A percentile compares a stretch with the other conserved stretches of the same genome.
Conservation (phyloP, 2,797 vertebrate genomes). For the Staurois parvus region DNA sequence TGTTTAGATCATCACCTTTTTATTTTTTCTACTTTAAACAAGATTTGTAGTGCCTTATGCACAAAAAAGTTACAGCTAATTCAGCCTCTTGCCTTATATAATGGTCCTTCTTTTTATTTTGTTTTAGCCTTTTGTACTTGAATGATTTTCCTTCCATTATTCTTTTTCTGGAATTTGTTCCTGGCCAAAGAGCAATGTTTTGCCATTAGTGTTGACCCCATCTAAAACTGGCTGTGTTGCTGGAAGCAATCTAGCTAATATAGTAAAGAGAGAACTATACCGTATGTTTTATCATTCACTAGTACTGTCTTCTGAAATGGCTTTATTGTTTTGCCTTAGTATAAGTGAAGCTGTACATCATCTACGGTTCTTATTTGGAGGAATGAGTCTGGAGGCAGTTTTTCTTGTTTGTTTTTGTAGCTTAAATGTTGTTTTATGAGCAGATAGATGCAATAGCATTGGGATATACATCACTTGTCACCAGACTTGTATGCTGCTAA, state of each 20-base stretch:
- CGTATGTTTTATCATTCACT: constrained; percentile 41
- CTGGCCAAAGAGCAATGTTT: constrained; percentile 32
- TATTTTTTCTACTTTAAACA: background rate
- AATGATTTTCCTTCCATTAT: constrained; percentile 34
- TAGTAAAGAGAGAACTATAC: constrained; percentile 29
- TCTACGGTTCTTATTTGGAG: constrained; percentile 31
- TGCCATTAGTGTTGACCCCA: constrained; percentile 32
- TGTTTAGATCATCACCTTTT: background rate
- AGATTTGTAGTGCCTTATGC: constrained; percentile 7
- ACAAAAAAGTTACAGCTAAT: constrained; percentile 23
- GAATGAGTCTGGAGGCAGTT: constrained; percentile 31
- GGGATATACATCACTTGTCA: constrained; percentile 29
- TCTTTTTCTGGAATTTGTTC: constrained; percentile 32
- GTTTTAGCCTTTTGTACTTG: constrained; percentile 29
- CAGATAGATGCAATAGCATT: constrained; percentile 8
- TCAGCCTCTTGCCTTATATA: constrained; percentile 14
- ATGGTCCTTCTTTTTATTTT: constrained; percentile 6
- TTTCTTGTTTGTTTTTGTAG: constrained; percentile 31
- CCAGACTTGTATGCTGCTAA: background rate
- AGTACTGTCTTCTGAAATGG: constrained; percentile 27
- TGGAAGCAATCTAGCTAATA: constrained; percentile 44
- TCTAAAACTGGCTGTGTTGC: constrained; percentile 37
- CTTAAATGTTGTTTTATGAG: constrained; percentile 27
- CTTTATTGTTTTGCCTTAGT: constrained; percentile 38
- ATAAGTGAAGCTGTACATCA: constrained; percentile 44